Conservation (phyloP, 2,888 invertebrate species). For the Lepeophtheirus nordmannii region DNA sequence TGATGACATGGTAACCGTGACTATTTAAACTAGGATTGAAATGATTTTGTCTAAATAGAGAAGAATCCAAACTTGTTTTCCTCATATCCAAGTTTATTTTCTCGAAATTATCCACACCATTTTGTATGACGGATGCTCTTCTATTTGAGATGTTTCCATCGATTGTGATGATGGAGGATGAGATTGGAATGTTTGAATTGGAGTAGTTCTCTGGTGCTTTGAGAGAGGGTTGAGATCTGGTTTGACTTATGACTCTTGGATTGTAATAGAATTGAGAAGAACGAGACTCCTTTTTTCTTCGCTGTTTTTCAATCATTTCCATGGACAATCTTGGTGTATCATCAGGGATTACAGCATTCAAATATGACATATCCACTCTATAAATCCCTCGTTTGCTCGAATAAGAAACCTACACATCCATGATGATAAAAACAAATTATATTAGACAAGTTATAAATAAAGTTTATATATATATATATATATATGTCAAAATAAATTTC, state of each 20-base stretch:
- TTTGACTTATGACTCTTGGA: neutral
- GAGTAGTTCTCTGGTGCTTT: too few species aligned
- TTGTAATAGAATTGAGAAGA: neutral
- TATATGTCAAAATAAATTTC: too few species aligned
- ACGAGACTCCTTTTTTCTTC: neutral
- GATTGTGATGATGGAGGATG: neutral
- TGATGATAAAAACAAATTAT: neutral
- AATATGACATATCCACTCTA: conserved; percentile 3
- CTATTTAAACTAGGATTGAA: neutral
- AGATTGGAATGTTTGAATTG: too few species aligned
- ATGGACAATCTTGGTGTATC: conserved; percentile 12
- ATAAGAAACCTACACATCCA: neutral
- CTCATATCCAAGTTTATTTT: neutral
- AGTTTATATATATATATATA: too few species aligned
- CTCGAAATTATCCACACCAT: neutral
- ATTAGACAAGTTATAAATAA: too few species aligned
- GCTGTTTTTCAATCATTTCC: conserved; percentile 12
- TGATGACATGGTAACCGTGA: conserved; percentile 1
- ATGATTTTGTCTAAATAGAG: neutral
- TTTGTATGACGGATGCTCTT: neutral
- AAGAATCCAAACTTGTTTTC: neutral
- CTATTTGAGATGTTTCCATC: neutral
- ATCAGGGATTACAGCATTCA: conserved; percentile 4
- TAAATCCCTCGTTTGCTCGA: conserved; percentile 4
- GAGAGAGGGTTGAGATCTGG: too few species aligned